phyloP scores from a whole-genome alignment of 2,888 invertebrate species.

The Chydorus sphaericus region DNA sequence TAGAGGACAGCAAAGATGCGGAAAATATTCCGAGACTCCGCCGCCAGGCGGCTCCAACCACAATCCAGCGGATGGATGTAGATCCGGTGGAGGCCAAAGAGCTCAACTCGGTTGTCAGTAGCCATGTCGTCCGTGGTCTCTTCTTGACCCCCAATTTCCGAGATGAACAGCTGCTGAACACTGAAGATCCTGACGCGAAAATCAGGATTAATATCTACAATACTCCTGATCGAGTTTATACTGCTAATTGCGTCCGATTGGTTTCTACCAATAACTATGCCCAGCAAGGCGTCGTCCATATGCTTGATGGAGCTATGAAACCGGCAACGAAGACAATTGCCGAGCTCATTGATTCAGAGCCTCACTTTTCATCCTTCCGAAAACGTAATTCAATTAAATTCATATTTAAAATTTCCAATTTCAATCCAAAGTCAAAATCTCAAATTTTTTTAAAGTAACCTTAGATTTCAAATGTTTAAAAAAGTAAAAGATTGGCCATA shows the following conservation, averaged over 20 bases:
- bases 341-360: slow-evolving; percentile 41
- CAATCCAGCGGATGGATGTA: slow-evolving; percentile 17
- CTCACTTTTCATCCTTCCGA: slow-evolving; percentile 42
- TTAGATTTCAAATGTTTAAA: not conserved
- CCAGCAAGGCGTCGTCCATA: slow-evolving; percentile 49
- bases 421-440: not conserved
- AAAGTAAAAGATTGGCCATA: not conserved
- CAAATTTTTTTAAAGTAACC: not conserved
- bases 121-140: slow-evolving; percentile 42
- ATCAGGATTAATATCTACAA: slow-evolving; percentile 43
- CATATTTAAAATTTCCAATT: not conserved
- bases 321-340: slow-evolving; percentile 40
- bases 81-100: slow-evolving; percentile 31
- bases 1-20: not conserved
- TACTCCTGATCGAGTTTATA: slow-evolving; percentile 36
- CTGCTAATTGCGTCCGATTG: slow-evolving; percentile 52
- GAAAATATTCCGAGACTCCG: no score
- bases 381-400: slow-evolving; percentile 25
- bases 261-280: slow-evolving; percentile 44
- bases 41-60: not conserved
- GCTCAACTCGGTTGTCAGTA: slow-evolving; percentile 30
- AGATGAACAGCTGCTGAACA: slow-evolving; percentile 36
- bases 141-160: slow-evolving; percentile 39
- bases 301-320: slow-evolving; percentile 42
- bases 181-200: slow-evolving; percentile 34